Evolutionary conservation across 2,797 vertebrate genomes (phyloP), one percentile per base, ranked within the genome.

Genomic region (Periparus ater): DNA sequence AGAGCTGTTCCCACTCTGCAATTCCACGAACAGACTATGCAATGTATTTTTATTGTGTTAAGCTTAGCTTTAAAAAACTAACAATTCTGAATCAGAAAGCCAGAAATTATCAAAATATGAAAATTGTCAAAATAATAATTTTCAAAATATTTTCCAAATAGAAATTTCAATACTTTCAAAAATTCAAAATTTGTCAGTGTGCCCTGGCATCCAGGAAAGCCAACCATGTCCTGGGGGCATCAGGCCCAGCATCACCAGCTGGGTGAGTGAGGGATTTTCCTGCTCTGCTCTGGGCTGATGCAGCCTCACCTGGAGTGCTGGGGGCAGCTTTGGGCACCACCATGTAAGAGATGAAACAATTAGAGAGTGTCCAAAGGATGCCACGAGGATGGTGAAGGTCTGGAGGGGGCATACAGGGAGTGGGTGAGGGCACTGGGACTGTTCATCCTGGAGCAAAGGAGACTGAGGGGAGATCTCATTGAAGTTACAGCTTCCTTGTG

Each of bases 401-500:
- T 53, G 10, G 45, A 73, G 38, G 38, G n/a, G 17, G 13, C 13
- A 9, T 25, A 5, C 4, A 20, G 17, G n/a, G n/a, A 51, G 29
- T 0, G 0, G 53, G 4, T 47, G 53, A 40, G 8, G n/a, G 11
- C n/a, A 34, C 38, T 47, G 12, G n/a, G 20, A 11, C 16, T 73
- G 11, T 26, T 66, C 68, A 26, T 3, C n/a, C n/a, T 47, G 61
- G 60, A 51, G 48, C 6, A 17, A 14, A 25, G 73, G 27, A 54
- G 34, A 17, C 18, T 14, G 67, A 66, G 6, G 11, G 17, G 38
- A 73, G 21, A 65, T 8, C 60, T 65, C 32, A 72, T 0, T 38
- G 67, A 11, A n/a, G 38, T 6, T 17, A 38, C 27, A 29, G 1
- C 1, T 29, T 29, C 44, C 25, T 38, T 1, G 0, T 8, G 40